These are phyloP conservation scores for Drosophila punjabiensis DNA, from an alignment of 1,140 invertebrate species.

Conservation along the genomic window DNA sequence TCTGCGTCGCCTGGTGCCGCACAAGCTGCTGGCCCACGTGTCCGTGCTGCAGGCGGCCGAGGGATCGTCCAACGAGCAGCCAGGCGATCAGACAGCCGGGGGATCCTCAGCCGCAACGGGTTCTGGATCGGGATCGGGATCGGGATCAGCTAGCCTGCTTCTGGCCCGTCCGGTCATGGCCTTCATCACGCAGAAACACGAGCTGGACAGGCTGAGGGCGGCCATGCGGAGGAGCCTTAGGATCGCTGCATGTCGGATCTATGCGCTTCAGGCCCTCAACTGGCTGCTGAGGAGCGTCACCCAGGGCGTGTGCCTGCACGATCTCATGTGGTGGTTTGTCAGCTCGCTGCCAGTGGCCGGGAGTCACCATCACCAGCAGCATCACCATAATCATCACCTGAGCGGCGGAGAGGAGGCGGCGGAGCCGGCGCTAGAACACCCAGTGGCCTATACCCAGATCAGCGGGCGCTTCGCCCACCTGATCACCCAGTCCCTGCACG, in stretches of 20 bases:
- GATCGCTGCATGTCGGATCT: conserved; percentile 94
- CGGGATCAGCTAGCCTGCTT: conserved; percentile 67
- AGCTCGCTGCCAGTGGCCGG: conserved; percentile 88
- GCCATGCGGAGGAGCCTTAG: conserved; percentile 94
- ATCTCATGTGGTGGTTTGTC: conserved; percentile 98
- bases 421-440: conserved; percentile 91
- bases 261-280: conserved; percentile 94
- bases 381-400: background rate
- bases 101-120: conserved; percentile 3
- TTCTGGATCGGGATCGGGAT: conserved; percentile 15
- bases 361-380: background rate
- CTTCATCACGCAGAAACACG: conserved; percentile 94
- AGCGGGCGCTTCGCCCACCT: conserved; percentile 93
- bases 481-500: conserved; percentile 94
- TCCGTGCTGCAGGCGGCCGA: conserved; percentile 45
- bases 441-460: conserved; percentile 92
- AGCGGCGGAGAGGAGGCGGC: conserved; percentile 62
- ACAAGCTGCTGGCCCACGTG: conserved; percentile 68
- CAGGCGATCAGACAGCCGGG: background rate
- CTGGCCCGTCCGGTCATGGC: conserved; percentile 91
- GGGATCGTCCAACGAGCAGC: background rate
- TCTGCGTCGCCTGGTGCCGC: conserved; percentile 89
- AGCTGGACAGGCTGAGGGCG: conserved; percentile 91
- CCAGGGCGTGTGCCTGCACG: conserved; percentile 95
- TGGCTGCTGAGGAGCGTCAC: conserved; percentile 97